Conservation (phyloP, 2,888 invertebrate genomes). For the Philopedon plagiatum region DNA sequence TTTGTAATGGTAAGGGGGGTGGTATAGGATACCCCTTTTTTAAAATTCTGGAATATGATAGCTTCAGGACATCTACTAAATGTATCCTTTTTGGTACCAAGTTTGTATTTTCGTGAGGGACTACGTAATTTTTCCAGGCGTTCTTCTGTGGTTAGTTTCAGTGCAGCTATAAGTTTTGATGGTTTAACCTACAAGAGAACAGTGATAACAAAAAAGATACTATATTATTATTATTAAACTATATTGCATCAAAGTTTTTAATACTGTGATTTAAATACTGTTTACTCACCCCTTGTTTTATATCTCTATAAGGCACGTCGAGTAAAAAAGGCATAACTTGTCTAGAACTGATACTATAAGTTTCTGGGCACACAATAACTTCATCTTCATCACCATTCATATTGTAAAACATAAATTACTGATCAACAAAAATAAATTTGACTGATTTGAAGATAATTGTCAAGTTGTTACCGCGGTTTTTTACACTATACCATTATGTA, state of each 20-base stretch:
- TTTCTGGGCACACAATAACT: constrained; percentile 5
- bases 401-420: not conserved
- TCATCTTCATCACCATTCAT: not conserved
- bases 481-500: too few relatives aligned
- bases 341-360: constrained; percentile 41
- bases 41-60: constrained; percentile 75
- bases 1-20: constrained; percentile 73
- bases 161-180: constrained; percentile 62
- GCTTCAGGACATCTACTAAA: constrained; percentile 69
- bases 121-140: constrained; percentile 59
- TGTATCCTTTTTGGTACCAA: constrained; percentile 51
- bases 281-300: constrained; percentile 44
- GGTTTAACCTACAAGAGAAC: constrained; percentile 61
- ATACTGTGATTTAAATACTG: not conserved
- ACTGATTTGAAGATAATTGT: not conserved
- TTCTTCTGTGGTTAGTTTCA: constrained; percentile 63
- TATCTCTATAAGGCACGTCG: constrained; percentile 47
- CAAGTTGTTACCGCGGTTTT: not conserved
- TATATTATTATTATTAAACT: too few relatives aligned
- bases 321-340: constrained; percentile 54
- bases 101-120: constrained; percentile 55
- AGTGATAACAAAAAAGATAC: too few relatives aligned
- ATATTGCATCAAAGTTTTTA: too few relatives aligned
- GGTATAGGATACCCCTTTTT: constrained; percentile 70
- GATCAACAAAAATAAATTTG: not conserved